Conservation (phyloP, 1,140 invertebrate genomes). For the Lethrus apterus region DNA sequence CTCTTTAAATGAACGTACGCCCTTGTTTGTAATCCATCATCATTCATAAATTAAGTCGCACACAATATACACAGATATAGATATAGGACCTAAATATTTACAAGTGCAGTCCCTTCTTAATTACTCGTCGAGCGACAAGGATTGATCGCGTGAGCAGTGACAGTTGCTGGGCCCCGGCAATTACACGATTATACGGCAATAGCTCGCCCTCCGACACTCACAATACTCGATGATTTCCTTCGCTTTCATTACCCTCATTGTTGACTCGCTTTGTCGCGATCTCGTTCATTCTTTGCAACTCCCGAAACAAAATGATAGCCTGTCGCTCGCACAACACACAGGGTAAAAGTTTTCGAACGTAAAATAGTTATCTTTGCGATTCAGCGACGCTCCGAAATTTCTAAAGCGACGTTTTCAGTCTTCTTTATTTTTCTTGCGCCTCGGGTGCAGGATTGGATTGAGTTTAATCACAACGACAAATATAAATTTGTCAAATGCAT, state of each 20-base stretch:
- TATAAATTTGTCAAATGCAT: too few species aligned
- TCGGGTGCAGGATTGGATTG: too few species aligned
- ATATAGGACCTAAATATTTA: slow-evolving; percentile 10
- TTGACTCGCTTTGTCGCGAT: slow-evolving; percentile 29
- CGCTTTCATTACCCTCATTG: slow-evolving; percentile 38
- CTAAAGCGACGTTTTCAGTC: too few species aligned
- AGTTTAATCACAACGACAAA: too few species aligned
- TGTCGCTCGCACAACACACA: slow-evolving; percentile 6
- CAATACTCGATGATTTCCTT: slow-evolving; percentile 36
- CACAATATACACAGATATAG: too few species aligned
- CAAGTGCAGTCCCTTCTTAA: slow-evolving; percentile 24
- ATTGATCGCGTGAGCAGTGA: slow-evolving; percentile 24
- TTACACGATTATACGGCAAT: slow-evolving; percentile 31
- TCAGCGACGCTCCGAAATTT: too few species aligned
- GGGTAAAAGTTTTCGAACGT: slow-evolving; percentile 21
- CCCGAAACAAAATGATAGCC: slow-evolving; percentile 26
- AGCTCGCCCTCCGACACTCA: slow-evolving; percentile 19
- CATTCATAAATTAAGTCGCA: slow-evolving; percentile 21
- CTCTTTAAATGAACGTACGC: too few species aligned
- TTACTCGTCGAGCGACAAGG: slow-evolving; percentile 28
- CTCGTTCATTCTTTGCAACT: slow-evolving; percentile 19
- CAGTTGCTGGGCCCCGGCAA: slow-evolving; percentile 27
- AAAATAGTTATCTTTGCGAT: too few species aligned
- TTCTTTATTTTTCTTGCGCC: too few species aligned
- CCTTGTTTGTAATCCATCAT: slow-evolving; percentile 22